These are phyloP conservation scores for Mantis religiosa DNA, from an alignment of 2,888 invertebrate species.

Conservation along the genomic window DNA sequence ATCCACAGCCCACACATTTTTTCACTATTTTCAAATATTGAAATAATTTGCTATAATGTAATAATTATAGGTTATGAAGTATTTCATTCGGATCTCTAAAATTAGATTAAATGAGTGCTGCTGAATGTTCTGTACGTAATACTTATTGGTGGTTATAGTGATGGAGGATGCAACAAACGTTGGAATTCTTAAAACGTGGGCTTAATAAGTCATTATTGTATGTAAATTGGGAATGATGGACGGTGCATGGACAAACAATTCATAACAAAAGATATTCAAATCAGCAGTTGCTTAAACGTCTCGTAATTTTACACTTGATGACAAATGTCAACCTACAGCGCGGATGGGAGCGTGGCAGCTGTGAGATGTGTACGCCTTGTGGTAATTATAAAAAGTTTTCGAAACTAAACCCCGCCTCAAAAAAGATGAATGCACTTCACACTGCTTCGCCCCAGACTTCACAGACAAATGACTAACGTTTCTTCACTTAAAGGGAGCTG, in stretches of 20 bases:
- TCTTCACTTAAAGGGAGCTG: no score
- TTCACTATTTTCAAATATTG: no score
- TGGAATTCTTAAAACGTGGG: not conserved
- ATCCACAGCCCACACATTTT: no score
- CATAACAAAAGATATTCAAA: not conserved
- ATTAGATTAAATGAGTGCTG: no score
- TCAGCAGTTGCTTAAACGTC: not conserved
- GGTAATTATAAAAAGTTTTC: not conserved
- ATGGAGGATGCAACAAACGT: not conserved
- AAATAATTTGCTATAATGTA: no score
- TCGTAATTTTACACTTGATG: not conserved
- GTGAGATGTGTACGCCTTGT: not conserved
- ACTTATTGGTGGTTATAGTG: not conserved
- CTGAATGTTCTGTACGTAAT: no score
- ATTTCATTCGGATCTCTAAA: no score
- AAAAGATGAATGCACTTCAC: not conserved
- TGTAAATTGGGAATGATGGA: not conserved
- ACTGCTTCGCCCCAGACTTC: not conserved
- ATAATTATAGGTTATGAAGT: no score
- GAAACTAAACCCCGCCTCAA: not conserved
- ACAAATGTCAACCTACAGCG: not conserved
- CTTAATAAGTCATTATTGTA: not conserved
- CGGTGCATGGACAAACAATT: not conserved
- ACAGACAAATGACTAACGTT: not conserved
- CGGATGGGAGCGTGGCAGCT: not conserved